Base-by-base conservation (phyloP, 2,113 vertebrate species). In the Grallaria varia region DNA sequence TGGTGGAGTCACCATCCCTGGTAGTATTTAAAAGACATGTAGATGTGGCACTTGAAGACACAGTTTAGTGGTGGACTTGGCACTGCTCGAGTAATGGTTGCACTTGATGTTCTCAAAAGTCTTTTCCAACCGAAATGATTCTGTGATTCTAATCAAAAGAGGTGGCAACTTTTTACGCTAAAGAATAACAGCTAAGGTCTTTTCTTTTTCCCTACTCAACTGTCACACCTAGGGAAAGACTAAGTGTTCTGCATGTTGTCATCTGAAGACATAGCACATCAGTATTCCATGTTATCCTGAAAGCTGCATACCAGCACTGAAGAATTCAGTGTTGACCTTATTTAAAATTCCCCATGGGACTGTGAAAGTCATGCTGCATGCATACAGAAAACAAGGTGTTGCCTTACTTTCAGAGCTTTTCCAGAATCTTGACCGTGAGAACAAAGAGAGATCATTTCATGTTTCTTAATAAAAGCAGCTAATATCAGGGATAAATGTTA, bases 331-430 rank as follows among this genome's bases (percentile, higher is more conserved):
- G 20, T 14, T 60, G 56, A 60, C 49, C 58, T 87, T 18, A 56
- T 31, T 82, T 40, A 47, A 87, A 53, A 73, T 59, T 72, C 40
- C 71, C 64, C 75, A 44, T 4, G 4, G 62, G 30, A 52, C 47
- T 69, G 40, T 72, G n/a, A 25, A 75, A 94, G n/a, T 66, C 93
- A 85, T 69, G 71, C 94, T 89, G 82, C 93, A 84, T 73, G 86
- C 91, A 85, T 27, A 90, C 33, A 84, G 33, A 94, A 89, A 93
- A 88, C 35, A 71, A 88, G 25, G 18, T 67, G 23, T 35, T 77
- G 87, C 66, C 83, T 92, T 78, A 78, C 75, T 95, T 88, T 90
- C 39, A 95, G 63, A 90, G 76, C 56, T 86, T 94, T 72, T 92
- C 52, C 59, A 89, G 85, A 79, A 74, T 83, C 75, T 40, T 84